These are phyloP conservation scores for Oreotrochilus melanogaster DNA, from an alignment of 2,113 vertebrate species.

Conservation along the genomic window DNA sequence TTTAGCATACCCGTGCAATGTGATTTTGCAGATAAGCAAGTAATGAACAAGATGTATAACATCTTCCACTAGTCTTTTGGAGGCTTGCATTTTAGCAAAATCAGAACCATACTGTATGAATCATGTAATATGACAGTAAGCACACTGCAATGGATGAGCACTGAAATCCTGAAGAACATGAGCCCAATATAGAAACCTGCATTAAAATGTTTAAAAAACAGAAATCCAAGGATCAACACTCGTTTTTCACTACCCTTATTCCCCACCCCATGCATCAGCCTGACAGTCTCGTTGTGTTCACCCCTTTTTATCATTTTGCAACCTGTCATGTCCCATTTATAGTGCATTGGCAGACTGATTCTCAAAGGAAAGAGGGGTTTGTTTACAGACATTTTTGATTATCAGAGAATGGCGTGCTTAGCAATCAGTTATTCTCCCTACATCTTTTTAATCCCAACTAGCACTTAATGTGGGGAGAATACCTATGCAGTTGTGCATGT, in stretches of 20 bases:
- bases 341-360: conserved; percentile 61
- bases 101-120: neutral
- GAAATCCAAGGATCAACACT: neutral
- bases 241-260: conserved; percentile 8
- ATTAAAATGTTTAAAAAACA: neutral
- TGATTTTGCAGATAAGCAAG: neutral
- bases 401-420: conserved; percentile 25
- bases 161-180: neutral
- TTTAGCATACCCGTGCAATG: rapidly evolving
- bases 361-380: conserved; percentile 64
- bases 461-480: neutral
- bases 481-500: neutral
- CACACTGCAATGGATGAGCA: neutral
- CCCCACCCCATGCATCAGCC: conserved; percentile 31
- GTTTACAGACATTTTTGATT: conserved; percentile 64
- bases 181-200: neutral
- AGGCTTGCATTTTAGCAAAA: neutral
- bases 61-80: neutral
- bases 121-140: neutral
- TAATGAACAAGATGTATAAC: neutral
- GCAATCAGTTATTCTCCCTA: conserved; percentile 26
- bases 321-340: conserved; percentile 65
- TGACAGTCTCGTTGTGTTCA: conserved; percentile 51
- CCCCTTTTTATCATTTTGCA: conserved; percentile 67
- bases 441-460: neutral